Percentiles rank a stretch among this genome's conserved stretches.
Evolutionary conservation across 2,113 vertebrate genomes (phyloP).

Genomic region (Apeltes quadracus): DNA sequence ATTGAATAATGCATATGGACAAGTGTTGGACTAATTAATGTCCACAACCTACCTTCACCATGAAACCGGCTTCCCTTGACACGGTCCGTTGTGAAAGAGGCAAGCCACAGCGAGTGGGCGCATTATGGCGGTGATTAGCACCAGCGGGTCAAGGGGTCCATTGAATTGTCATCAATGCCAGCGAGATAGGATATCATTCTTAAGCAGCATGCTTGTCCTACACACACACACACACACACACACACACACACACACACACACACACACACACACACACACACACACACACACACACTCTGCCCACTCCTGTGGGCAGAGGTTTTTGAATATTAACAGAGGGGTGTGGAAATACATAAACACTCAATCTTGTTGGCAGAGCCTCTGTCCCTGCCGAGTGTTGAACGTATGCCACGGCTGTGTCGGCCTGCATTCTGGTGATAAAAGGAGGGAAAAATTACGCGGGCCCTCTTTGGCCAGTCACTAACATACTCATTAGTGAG

Average conservation of each 20-base stretch:
- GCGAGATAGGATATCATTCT: constrained; percentile 45
- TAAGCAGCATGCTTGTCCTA: constrained; percentile 16
- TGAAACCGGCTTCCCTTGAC: constrained; percentile 58
- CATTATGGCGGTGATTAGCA: constrained; percentile 67
- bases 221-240: constrained; percentile 1
- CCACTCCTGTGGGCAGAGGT: constrained; percentile 44
- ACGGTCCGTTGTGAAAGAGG: constrained; percentile 52
- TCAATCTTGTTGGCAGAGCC: constrained; percentile 73
- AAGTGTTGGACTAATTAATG: constrained; percentile 78
- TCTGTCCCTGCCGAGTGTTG: constrained; percentile 64
- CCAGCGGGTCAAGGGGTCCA: constrained; percentile 54
- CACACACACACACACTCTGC: neutral
- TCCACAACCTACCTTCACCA: constrained; percentile 61
- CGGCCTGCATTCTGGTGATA: constrained; percentile 78
- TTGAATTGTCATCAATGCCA: constrained; percentile 62
- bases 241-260: neutral
- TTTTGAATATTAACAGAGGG: constrained; percentile 69
- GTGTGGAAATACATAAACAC: constrained; percentile 65
- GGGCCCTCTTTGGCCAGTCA: constrained; percentile 55
- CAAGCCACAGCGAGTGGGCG: constrained; percentile 51
- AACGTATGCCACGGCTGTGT: constrained; percentile 63
- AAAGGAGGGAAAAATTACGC: constrained; percentile 73
- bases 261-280: neutral
- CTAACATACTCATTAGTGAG: constrained; percentile 75
- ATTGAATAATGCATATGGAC: constrained; percentile 77